Evolutionary conservation across 2,797 vertebrate genomes (phyloP).

Genomic region (Phaenicophaeus curvirostris): DNA sequence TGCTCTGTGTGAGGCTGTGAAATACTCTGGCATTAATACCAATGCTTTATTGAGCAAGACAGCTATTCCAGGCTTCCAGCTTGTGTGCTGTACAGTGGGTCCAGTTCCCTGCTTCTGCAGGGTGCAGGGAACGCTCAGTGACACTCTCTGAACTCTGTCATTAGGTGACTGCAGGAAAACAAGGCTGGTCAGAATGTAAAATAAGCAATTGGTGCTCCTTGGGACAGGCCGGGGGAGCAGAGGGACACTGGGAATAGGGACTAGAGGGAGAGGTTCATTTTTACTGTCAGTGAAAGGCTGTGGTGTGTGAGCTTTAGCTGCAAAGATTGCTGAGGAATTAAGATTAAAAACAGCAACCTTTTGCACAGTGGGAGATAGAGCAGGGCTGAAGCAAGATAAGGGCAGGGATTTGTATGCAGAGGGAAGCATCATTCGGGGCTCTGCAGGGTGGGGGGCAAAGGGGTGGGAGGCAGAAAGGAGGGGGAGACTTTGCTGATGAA

Average conservation of each 20-base stretch:
- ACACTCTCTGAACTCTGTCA: accelerated
- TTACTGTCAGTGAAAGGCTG: not conserved
- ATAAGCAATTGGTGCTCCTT: accelerated
- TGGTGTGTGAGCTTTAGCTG: not conserved
- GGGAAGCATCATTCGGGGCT: not conserved
- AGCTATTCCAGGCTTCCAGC: not conserved
- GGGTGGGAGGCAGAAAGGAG: not conserved
- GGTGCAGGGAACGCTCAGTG: not conserved
- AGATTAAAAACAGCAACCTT: not conserved
- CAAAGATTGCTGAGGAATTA: not conserved
- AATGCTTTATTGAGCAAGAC: not conserved
- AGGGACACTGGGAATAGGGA: not conserved
- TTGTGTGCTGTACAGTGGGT: not conserved
- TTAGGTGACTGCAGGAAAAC: not conserved
- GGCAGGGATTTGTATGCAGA: not conserved
- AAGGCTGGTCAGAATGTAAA: not conserved
- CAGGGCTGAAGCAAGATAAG: not conserved
- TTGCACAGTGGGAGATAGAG: not conserved
- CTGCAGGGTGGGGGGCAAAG: not conserved
- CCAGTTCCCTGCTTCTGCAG: too few relatives aligned
- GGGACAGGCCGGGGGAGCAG: not conserved
- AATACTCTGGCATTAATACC: not conserved
- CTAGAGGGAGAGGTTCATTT: not conserved
- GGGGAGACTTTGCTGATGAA: not conserved
- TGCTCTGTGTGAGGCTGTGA: not conserved